phyloP scores from a whole-genome alignment of 2,113 vertebrate genomes.

The Petrocephalus zakoni region DNA sequence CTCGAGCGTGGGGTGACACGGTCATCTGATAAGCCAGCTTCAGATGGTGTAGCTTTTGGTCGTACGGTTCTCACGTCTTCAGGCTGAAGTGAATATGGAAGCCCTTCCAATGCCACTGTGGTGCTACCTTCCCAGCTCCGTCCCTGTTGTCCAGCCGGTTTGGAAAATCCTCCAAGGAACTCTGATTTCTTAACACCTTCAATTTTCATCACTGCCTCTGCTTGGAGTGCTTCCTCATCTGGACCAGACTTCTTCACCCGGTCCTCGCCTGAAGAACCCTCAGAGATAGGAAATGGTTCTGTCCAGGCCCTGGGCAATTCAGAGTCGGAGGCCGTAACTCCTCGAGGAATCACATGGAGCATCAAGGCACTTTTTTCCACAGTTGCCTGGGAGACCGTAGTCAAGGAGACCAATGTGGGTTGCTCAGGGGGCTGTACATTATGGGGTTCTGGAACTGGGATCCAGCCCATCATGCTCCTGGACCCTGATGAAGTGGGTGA shows the following conservation, averaged over 20 bases:
- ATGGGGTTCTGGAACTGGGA: neutral
- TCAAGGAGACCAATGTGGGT: neutral
- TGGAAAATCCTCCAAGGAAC: neutral
- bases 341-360: neutral
- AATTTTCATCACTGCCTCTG: neutral
- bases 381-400: neutral
- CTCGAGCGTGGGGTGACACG: neutral
- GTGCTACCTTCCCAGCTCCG: neutral
- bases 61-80: neutral
- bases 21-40: neutral
- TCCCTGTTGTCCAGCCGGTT: neutral
- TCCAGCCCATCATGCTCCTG: neutral
- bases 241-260: no score
- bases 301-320: neutral
- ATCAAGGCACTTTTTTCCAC: neutral
- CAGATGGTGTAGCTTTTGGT: neutral
- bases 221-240: no score
- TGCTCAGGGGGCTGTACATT: neutral
- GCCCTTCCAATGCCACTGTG: neutral
- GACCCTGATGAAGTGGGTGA: neutral
- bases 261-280: slow-evolving; percentile 8
- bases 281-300: neutral
- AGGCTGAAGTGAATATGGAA: neutral
- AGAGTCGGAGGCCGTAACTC: neutral
- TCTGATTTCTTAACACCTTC: neutral